Evolutionary conservation across 92 coral and sea anemone species (phyloP).

Genomic region (Hydrozoanthus gracilis): DNA sequence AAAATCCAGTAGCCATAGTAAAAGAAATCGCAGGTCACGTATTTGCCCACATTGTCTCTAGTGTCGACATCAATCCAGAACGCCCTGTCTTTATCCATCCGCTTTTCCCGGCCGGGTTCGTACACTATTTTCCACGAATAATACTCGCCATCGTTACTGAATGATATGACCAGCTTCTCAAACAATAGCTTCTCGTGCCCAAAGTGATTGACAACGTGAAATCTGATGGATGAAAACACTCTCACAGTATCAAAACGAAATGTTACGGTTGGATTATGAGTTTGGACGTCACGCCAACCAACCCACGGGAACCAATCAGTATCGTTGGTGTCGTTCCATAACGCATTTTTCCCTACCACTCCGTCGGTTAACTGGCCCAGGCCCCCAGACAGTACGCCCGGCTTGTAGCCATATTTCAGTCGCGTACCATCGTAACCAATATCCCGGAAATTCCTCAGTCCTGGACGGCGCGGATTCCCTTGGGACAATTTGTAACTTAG

Average conservation of each 20-base stretch:
- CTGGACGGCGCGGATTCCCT: constrained; percentile 84
- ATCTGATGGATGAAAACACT: constrained; percentile 74
- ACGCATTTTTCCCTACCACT: constrained; percentile 73
- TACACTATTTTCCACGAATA: constrained; percentile 92
- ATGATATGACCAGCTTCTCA: constrained; percentile 86
- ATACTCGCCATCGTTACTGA: constrained; percentile 91
- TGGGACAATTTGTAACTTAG: constrained; percentile 87
- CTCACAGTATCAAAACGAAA: constrained; percentile 83
- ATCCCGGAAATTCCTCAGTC: constrained; percentile 77
- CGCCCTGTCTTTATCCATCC: constrained; percentile 65
- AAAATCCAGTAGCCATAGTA: constrained; percentile 98
- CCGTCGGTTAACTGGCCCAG: constrained; percentile 98
- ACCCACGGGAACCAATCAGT: constrained; percentile 87
- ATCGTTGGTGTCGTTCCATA: constrained; percentile 88
- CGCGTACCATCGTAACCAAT: constrained; percentile 92
- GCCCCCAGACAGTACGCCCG: constrained; percentile 84
- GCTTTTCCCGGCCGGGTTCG: constrained; percentile 73
- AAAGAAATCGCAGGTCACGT: constrained; percentile 87
- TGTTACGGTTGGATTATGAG: constrained; percentile 75
- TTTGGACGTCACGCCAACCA: constrained; percentile 90
- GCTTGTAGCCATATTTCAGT: constrained; percentile 74
- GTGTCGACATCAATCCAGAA: constrained; percentile 90
- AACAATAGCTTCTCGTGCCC: constrained; percentile 88
- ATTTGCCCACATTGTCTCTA: constrained; percentile 73
- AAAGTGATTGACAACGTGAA: constrained; percentile 83